A percentile compares a stretch with the other conserved stretches of the same genome.
Conservation (phyloP, 2,888 invertebrate species). For the Dendrolimus pini region DNA sequence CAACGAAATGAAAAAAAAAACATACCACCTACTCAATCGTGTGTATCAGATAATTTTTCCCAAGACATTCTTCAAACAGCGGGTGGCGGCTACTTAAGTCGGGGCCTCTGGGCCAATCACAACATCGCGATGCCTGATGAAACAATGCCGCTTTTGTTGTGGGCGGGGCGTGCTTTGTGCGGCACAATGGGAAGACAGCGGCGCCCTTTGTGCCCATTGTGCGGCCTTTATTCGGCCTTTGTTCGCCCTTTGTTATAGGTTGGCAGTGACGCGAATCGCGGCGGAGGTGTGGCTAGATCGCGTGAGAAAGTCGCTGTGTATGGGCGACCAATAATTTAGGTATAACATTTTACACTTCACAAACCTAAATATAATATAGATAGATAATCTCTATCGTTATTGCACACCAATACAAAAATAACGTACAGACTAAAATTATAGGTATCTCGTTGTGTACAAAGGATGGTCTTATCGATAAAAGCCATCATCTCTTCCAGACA, state of each 20-base stretch:
- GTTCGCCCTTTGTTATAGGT: constrained; percentile 27
- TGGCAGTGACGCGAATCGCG: constrained; percentile 24
- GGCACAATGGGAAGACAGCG: constrained; percentile 68
- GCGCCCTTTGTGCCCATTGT: constrained; percentile 62
- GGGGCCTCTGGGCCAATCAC: constrained; percentile 46
- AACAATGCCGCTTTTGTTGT: constrained; percentile 62
- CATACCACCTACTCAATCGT: too few relatives aligned
- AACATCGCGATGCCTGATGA: constrained; percentile 42
- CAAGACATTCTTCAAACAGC: constrained; percentile 28
- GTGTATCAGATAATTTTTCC: background rate
- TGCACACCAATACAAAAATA: too few relatives aligned
- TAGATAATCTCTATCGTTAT: too few relatives aligned
- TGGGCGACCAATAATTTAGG: background rate
- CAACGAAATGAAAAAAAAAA: too few relatives aligned
- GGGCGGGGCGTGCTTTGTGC: constrained; percentile 62
- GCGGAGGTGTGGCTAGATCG: constrained; percentile 24
- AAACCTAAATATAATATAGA: too few relatives aligned
- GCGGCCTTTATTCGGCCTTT: constrained; percentile 43
- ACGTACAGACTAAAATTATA: too few relatives aligned
- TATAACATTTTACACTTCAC: too few relatives aligned
- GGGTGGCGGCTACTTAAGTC: constrained; percentile 30
- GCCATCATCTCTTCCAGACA: too few relatives aligned
- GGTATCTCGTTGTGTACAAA: too few relatives aligned
- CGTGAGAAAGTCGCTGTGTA: constrained; percentile 4
- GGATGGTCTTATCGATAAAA: too few relatives aligned